Evolutionary conservation across 2,113 vertebrate genomes (phyloP).

Genomic region (Columbina picui): DNA sequence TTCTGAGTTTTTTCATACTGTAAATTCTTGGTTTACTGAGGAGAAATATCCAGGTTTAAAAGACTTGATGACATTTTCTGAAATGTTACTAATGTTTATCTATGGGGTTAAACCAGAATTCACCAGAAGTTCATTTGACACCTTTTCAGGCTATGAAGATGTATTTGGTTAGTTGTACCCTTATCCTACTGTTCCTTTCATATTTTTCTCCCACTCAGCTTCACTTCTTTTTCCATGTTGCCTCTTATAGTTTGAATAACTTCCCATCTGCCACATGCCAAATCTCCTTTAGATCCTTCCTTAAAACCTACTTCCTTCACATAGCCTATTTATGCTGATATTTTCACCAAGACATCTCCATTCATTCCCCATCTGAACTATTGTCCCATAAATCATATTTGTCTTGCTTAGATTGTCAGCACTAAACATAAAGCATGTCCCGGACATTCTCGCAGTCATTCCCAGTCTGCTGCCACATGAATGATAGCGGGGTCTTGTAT

Average conservation of each 20-base stretch:
- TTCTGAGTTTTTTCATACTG: background rate
- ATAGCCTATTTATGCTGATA: slow-evolving; percentile 50
- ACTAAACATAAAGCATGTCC: slow-evolving; percentile 68
- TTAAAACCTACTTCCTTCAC: slow-evolving; percentile 62
- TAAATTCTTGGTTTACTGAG: background rate
- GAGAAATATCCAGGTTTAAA: background rate
- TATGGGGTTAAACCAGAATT: background rate
- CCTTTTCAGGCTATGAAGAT: background rate
- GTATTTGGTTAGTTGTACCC: background rate
- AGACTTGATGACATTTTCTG: background rate
- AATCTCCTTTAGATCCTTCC: slow-evolving; percentile 59
- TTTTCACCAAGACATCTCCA: slow-evolving; percentile 65
- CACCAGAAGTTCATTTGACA: background rate
- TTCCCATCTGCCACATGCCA: slow-evolving; percentile 63
- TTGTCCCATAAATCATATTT: slow-evolving; percentile 70
- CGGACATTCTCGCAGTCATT: slow-evolving; percentile 51
- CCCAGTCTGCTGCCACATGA: slow-evolving; percentile 61
- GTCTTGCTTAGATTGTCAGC: slow-evolving; percentile 62
- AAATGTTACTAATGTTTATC: background rate
- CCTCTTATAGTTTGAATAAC: slow-evolving; percentile 52
- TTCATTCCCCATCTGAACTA: slow-evolving; percentile 70
- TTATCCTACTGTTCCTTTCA: background rate
- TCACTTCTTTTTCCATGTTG: slow-evolving; percentile 44
- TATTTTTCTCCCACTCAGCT: slow-evolving; percentile 34
- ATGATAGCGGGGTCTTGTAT: slow-evolving; percentile 57